phyloP scores from a whole-genome alignment of 2,888 invertebrate genomes.

The Tipula confusa region DNA sequence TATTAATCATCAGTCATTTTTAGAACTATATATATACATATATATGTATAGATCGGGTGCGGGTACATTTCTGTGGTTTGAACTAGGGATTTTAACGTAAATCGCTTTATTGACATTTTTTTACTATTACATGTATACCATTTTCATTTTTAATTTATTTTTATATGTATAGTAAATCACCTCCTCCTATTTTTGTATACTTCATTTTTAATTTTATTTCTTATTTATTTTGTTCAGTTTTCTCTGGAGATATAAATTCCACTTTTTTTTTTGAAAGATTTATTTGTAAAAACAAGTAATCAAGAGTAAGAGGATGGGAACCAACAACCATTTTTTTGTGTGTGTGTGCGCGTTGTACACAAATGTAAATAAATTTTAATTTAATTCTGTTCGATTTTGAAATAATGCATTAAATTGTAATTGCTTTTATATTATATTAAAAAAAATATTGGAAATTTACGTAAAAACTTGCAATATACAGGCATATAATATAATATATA shows the following conservation, averaged over 20 bases:
- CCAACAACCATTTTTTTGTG: background rate
- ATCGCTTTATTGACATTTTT: slow-evolving; percentile 28
- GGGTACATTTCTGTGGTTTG: background rate
- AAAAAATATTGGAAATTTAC: background rate
- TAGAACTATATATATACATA: background rate
- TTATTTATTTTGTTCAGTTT: slow-evolving; percentile 25
- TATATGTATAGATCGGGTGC: background rate
- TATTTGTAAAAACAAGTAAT: slow-evolving; percentile 7
- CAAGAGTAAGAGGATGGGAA: slow-evolving; percentile 12
- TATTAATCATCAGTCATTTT: background rate
- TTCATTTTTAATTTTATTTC: slow-evolving; percentile 20
- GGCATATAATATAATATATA: too few relatives aligned
- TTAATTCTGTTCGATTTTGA: slow-evolving; percentile 20
- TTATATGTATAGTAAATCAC: slow-evolving; percentile 26
- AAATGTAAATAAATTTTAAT: slow-evolving; percentile 14
- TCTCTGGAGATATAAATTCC: slow-evolving; percentile 27
- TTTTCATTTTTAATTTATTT: background rate
- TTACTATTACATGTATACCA: background rate
- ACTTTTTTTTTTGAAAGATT: background rate
- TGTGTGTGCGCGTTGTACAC: too few relatives aligned
- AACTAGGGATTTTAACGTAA: background rate
- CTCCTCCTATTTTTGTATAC: slow-evolving; percentile 13
- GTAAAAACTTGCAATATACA: background rate
- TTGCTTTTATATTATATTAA: background rate
- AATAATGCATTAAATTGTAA: slow-evolving; percentile 25